Conservation (phyloP, 53 echinoderm and acorn worm genomes). For the Pentamera pediparva region DNA sequence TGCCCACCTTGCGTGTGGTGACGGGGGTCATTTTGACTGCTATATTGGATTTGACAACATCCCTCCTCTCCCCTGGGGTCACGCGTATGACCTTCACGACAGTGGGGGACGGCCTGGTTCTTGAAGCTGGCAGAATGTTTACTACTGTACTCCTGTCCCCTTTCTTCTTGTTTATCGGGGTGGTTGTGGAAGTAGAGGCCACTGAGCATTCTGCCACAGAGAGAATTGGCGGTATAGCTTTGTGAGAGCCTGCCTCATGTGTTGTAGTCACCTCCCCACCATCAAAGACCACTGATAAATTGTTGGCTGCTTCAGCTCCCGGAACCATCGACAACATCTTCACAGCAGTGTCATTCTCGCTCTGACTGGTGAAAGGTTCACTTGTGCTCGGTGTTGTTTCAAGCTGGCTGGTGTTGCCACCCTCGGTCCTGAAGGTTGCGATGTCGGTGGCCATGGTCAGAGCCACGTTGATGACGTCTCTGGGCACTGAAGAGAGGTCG, state of each 20-base stretch:
- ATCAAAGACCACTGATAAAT: neutral
- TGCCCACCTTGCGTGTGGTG: neutral
- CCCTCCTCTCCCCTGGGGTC: constrained; percentile 15
- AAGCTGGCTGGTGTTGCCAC: neutral
- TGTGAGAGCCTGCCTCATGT: neutral
- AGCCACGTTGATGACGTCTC: constrained; percentile 24
- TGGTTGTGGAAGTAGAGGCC: neutral
- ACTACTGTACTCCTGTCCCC: neutral
- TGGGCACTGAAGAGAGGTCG: constrained; percentile 10
- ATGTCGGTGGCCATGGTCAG: constrained; percentile 31
- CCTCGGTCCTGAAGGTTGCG: constrained; percentile 14
- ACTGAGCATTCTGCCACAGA: neutral
- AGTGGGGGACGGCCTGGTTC: neutral
- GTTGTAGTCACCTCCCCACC: constrained; percentile 18
- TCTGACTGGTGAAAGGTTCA: neutral
- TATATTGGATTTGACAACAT: constrained; percentile 14
- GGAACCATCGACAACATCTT: neutral
- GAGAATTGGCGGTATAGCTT: neutral
- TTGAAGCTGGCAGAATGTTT: constrained; percentile 3
- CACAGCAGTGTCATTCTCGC: neutral
- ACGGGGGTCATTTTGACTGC: constrained; percentile 6
- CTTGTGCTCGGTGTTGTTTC: too few relatives aligned
- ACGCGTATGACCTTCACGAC: constrained; percentile 27
- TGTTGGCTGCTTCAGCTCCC: neutral
- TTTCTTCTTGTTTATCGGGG: too few relatives aligned